A percentile compares a stretch with the other conserved stretches of the same genome.
Conservation (phyloP, 2,888 invertebrate genomes). For the Drosophila nr. perissopoda region DNA sequence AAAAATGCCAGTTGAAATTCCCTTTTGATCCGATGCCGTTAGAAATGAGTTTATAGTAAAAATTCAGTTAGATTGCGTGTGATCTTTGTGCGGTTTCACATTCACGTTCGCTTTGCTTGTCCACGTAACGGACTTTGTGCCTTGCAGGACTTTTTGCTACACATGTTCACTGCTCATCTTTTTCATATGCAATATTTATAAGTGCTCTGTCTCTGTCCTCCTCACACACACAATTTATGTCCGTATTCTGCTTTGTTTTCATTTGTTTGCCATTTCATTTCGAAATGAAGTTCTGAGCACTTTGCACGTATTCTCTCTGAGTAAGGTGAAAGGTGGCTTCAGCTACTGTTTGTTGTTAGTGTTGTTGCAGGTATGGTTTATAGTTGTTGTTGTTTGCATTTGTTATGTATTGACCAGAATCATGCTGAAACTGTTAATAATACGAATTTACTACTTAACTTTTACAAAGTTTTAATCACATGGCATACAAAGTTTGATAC, state of each 20-base stretch:
- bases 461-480: background rate
- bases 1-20: background rate
- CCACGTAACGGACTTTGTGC: background rate
- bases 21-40: background rate
- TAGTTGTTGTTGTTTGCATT: conserved; percentile 26
- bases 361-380: conserved; percentile 24
- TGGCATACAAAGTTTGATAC: background rate
- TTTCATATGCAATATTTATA: conserved; percentile 68
- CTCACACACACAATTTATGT: background rate
- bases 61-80: background rate
- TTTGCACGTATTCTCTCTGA: conserved; percentile 48
- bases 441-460: conserved; percentile 2
- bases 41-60: background rate
- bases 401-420: conserved; percentile 35
- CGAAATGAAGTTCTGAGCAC: conserved; percentile 76
- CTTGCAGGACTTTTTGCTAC: conserved; percentile 26
- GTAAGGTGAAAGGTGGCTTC: conserved; percentile 18
- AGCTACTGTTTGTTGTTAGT: conserved; percentile 43
- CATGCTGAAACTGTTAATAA: conserved; percentile 12
- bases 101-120: background rate
- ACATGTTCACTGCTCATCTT: conserved; percentile 35
- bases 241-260: conserved; percentile 5
- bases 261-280: conserved; percentile 57
- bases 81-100: background rate
- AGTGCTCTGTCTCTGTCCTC: conserved; percentile 26